Base-by-base conservation (phyloP, 1,140 invertebrate species). In the Hesperophylax magnus region DNA sequence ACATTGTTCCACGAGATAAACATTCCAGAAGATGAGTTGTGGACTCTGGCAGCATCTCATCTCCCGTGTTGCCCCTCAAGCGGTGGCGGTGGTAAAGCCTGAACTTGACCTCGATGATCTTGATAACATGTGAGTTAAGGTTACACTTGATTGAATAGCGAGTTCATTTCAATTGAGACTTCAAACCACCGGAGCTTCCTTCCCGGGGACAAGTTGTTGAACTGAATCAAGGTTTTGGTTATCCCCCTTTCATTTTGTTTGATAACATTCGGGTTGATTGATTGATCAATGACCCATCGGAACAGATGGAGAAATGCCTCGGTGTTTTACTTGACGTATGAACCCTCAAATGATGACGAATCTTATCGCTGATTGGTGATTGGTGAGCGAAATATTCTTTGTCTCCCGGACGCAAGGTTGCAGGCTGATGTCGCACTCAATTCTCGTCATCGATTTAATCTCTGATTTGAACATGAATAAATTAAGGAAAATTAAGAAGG, bases 91-190 rank as follows among this genome's bases (percentile, higher is more conserved):
- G 34, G n/a, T 27, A 5, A 27, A 54, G 22, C 17, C 77, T 82
- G 81, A 82, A 82, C 81, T 82, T 82, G 81, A 82, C 81, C 76
- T 56, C 58, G 31, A 15, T 71, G 81, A 82, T 79, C 81, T 82
- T 82, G 78, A 60, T 69, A 75, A 34, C 27, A 34, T 18, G 65
- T 39, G 31, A 65, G 76, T 77, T 74, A 74, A 79, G 69, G 78
- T 60, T 74, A 20, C 24, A 69, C 24, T 24, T 77, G 27, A 81
- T 71, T 81, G 80, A 77, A 72, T 69, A 20, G 79, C 74, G 71
- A 80, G 78, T 79, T 80, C 71, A 80, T 71, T 52, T 65, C 75
- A 83, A 83, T 80, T 80, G 78, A 83, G 67, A 75, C 69, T 17
- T 14, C 9, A 60, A 58, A 18, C n/a, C 56, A 31, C 56, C 27